These are phyloP conservation scores for Cichladusa arquata DNA, from an alignment of 2,113 vertebrate genomes.

Conservation along the genomic window DNA sequence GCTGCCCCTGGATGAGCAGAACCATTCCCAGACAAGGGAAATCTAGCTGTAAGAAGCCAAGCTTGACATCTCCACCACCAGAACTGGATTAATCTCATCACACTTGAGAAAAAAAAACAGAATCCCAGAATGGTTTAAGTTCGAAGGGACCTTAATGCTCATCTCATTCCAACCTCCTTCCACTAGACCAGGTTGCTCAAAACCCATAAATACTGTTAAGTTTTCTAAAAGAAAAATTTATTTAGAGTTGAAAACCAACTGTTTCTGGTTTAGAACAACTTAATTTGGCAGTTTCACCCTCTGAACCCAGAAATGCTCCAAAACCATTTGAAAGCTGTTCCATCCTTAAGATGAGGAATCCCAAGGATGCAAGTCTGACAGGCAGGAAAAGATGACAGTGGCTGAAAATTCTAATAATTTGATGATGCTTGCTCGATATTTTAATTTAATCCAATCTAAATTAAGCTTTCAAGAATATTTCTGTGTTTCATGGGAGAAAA, in stretches of 20 bases:
- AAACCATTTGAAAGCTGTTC: not conserved
- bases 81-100: not conserved
- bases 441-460: not conserved
- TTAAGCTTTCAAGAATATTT: not conserved
- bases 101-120: not conserved
- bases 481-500: not conserved
- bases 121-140: not conserved
- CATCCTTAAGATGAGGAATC: not conserved
- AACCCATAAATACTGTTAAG: not conserved
- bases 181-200: not conserved
- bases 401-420: not conserved
- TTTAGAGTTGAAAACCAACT: not conserved
- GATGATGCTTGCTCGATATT: not conserved
- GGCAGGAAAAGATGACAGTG: not conserved
- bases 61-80: not conserved
- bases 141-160: not conserved
- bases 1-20: not conserved
- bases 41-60: not conserved
- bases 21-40: not conserved
- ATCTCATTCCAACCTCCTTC: not conserved
- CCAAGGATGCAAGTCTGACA: not conserved
- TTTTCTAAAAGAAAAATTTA: not conserved
- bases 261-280: not conserved
- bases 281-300: not conserved
- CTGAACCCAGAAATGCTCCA: not conserved